Conservation (phyloP, 2,113 vertebrate species). For the Centropus unirufus region DNA sequence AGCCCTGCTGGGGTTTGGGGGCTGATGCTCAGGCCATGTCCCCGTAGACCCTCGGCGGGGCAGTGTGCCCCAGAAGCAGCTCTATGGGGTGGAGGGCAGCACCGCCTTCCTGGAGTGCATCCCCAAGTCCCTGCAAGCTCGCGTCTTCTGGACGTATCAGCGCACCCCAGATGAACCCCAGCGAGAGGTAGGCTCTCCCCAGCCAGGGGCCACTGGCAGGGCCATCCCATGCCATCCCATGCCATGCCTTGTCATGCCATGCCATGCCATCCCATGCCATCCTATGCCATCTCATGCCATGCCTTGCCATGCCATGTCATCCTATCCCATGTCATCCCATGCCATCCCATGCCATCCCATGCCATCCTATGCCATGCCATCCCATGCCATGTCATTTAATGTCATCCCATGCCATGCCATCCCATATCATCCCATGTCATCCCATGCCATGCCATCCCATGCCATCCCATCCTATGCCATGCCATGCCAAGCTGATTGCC, state of each 20-base stretch:
- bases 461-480: no score
- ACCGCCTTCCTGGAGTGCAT: constrained; percentile 93
- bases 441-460: no score
- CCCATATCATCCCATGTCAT: no score
- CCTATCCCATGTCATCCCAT: no score
- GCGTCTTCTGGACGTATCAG: constrained; percentile 90
- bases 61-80: constrained; percentile 83
- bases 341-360: no score
- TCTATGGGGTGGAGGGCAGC: constrained; percentile 92
- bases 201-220: fast-evolving
- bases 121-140: constrained; percentile 93
- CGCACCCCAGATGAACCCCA: constrained; percentile 74
- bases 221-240: fast-evolving
- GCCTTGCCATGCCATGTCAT: no score
- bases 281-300: no score
- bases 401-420: no score
- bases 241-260: not conserved
- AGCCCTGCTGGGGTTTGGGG: fast-evolving
- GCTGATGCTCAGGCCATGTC: not conserved
- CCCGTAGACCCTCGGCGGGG: constrained; percentile 82
- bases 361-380: no score
- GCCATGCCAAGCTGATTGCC: fast-evolving
- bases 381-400: no score
- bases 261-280: no score
- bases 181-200: constrained; percentile 80